Base-by-base conservation (phyloP, 1,140 invertebrate genomes). In the Neodiprion pinetum region DNA sequence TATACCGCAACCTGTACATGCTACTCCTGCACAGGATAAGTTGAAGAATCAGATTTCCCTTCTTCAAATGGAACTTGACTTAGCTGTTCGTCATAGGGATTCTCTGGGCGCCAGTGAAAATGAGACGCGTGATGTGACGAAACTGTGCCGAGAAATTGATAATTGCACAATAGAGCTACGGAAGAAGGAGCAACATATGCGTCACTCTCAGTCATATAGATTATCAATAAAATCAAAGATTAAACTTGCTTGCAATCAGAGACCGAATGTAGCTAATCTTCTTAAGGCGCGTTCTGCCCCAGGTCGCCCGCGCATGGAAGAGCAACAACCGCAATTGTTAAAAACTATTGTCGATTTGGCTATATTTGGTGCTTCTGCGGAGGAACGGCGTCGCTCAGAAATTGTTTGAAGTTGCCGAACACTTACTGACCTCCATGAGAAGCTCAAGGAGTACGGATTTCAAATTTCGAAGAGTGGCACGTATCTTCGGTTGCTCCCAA, bases 321-420 rank as follows among this genome's bases (percentile, higher is more conserved):
- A 70, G 40, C 48, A 76, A 49, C 78, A 80, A 69, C 72, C 74
- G 7, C 74, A 76, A 21, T 28, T 78, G n/a, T 50, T 77, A 1
- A 69, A 77, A 72, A 47, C 75, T 61, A 79, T 81, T 28, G 67
- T 70, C 10, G 53, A 80, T 17, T 78, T 82, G 48, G 81, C 77
- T 7, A 76, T 71, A 7, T 73, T 73, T 66, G 78, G 79, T 65
- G 69, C 74, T n/a, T 70, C 72, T 71, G 77, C 77, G 4, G 65
- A 82, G 72, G 75, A 77, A 48, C 74, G 76, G 49, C 72, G 81
- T 53, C 74, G 76, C 23, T 73, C 71, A 9, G 78, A 79, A 66
- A 75, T 72, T n/a, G 71, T 78, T 47, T 48, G 77, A 65, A 77
- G 71, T 23, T 77, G 75, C 48, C 74, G 72, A 70, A 81, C 75